A percentile compares a stretch with the other conserved stretches of the same genome.
Evolutionary conservation across 2,888 invertebrate species (phyloP).

Genomic region (Strigamia transsilvanica): DNA sequence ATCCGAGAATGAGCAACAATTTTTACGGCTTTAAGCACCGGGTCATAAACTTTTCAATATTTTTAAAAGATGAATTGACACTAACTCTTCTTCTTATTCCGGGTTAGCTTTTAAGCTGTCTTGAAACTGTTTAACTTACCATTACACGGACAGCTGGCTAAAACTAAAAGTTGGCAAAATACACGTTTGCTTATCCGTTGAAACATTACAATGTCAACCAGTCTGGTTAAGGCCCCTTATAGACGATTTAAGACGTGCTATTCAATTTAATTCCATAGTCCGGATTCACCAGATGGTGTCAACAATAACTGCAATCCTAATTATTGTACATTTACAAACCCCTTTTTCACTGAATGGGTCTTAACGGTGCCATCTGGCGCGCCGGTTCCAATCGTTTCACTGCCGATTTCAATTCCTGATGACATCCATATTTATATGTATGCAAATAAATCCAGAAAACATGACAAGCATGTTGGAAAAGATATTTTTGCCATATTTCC

Average conservation of each 20-base stretch:
- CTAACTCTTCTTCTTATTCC: not conserved
- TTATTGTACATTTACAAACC: constrained; percentile 45
- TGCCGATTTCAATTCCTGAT: constrained; percentile 16
- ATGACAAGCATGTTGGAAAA: not conserved
- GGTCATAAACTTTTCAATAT: constrained; percentile 48
- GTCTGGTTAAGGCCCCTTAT: not conserved
- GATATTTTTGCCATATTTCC: not conserved
- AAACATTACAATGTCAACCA: not conserved
- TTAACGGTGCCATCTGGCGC: constrained; percentile 19
- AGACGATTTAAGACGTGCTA: not conserved
- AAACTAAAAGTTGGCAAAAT: not conserved
- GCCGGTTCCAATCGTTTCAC: constrained; percentile 1
- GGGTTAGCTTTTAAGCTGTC: not conserved
- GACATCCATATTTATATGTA: not conserved
- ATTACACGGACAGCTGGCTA: constrained; percentile 13
- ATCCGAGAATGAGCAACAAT: constrained; percentile 9
- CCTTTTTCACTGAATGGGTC: constrained; percentile 2
- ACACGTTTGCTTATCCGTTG: not conserved
- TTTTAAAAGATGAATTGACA: constrained; percentile 34
- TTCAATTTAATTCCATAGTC: constrained; percentile 40
- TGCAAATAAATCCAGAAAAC: not conserved
- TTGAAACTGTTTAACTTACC: not conserved
- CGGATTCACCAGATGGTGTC: constrained; percentile 33
- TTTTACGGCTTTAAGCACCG: constrained; percentile 37
- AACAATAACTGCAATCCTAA: constrained; percentile 44